These are phyloP conservation scores for Luidia sarsii DNA, from an alignment of 53 echinoderm and acorn worm species.

Conservation along the genomic window DNA sequence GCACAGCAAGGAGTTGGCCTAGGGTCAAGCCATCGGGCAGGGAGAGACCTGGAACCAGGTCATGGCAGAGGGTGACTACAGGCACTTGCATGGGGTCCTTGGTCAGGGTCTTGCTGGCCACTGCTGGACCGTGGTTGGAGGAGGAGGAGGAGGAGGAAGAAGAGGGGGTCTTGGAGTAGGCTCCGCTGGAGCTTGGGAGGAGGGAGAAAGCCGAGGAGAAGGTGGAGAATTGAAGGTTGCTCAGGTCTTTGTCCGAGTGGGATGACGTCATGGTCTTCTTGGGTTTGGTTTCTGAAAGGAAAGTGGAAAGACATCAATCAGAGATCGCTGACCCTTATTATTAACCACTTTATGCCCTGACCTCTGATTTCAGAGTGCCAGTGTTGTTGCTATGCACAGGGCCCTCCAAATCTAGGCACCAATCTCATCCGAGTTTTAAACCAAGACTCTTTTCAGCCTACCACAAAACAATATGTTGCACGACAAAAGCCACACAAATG, in stretches of 20 bases:
- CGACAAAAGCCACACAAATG: too few relatives aligned
- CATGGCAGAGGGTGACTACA: slow-evolving; percentile 72
- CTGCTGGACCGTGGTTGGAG: too few relatives aligned
- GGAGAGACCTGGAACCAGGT: slow-evolving; percentile 60
- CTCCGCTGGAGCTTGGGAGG: slow-evolving; percentile 40
- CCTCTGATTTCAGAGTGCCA: too few relatives aligned
- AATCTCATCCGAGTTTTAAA: too few relatives aligned
- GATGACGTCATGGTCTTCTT: slow-evolving; percentile 40
- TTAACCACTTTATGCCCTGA: too few relatives aligned
- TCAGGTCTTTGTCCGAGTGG: slow-evolving; percentile 36
- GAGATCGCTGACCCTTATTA: too few relatives aligned
- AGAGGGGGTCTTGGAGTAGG: slow-evolving; percentile 19
- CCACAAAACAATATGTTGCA: too few relatives aligned
- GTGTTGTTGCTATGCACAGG: too few relatives aligned
- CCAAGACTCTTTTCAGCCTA: too few relatives aligned
- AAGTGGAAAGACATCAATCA: too few relatives aligned
- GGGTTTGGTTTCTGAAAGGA: slow-evolving; percentile 51
- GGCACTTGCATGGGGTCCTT: slow-evolving; percentile 71
- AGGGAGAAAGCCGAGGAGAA: slow-evolving; percentile 35
- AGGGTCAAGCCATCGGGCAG: slow-evolving; percentile 79
- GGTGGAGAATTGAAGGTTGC: slow-evolving; percentile 26
- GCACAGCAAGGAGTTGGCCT: slow-evolving; percentile 76
- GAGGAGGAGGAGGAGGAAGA: neutral
- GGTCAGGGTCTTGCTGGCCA: slow-evolving; percentile 1
- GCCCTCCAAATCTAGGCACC: too few relatives aligned